Conservation (phyloP, 1,140 invertebrate genomes). For the Leguminivora glycinivorella region DNA sequence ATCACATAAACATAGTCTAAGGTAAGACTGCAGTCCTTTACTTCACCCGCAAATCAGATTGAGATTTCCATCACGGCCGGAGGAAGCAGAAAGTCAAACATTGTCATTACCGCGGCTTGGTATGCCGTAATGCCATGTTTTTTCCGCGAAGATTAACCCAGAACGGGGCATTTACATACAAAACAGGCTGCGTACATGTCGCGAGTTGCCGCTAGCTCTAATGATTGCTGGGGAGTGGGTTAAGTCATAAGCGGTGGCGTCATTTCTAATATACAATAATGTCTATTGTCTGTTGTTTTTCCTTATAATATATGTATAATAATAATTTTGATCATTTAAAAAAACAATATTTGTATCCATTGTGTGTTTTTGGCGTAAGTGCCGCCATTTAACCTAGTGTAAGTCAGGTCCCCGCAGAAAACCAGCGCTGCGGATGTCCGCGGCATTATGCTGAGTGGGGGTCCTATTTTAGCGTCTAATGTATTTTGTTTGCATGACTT, state of each 20-base stretch:
- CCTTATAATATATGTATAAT: too few species aligned
- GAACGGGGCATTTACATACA: slow-evolving; percentile 22
- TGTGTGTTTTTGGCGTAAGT: too few species aligned
- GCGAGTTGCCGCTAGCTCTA: slow-evolving; percentile 23
- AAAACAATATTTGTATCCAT: too few species aligned
- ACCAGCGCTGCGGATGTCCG: too few species aligned
- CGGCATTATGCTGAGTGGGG: too few species aligned
- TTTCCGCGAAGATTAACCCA: slow-evolving; percentile 20
- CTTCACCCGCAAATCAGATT: not conserved
- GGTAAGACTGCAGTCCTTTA: not conserved
- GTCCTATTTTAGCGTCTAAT: too few species aligned
- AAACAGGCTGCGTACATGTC: slow-evolving; percentile 22
- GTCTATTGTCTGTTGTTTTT: too few species aligned
- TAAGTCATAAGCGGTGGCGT: not conserved
- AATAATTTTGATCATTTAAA: too few species aligned
- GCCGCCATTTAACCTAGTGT: too few species aligned
- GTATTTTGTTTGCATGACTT: too few species aligned
- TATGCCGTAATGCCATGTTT: slow-evolving; percentile 21
- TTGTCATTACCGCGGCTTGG: not conserved
- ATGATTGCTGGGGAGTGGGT: not conserved
- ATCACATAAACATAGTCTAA: not conserved
- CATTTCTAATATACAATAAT: too few species aligned
- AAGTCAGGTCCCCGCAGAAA: too few species aligned
- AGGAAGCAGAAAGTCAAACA: slow-evolving; percentile 2
- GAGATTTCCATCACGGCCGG: slow-evolving; percentile 7